Conservation (phyloP, 2,113 vertebrate genomes). For the Forbesichthys agassizii region DNA sequence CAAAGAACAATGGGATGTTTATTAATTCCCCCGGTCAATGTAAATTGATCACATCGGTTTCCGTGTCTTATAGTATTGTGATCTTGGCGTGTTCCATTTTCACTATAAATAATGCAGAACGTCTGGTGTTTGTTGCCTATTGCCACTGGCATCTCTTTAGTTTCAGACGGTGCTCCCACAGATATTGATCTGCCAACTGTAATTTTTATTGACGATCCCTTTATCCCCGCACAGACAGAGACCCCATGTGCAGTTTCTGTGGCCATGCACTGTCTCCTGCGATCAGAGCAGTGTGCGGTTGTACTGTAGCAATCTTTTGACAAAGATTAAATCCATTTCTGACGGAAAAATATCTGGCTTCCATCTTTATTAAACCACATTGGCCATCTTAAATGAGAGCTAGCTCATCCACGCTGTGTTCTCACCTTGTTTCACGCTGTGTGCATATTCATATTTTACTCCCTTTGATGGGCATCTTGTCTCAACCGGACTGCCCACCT, state of each 20-base stretch:
- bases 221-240: conserved; percentile 17
- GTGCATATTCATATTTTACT: background rate
- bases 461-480: conserved; percentile 35
- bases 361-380: conserved; percentile 26
- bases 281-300: background rate
- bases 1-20: background rate
- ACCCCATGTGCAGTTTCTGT: conserved; percentile 5
- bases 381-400: conserved; percentile 19
- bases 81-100: background rate
- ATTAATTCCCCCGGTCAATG: too few species aligned
- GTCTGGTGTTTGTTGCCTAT: conserved; percentile 13
- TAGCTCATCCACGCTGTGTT: conserved; percentile 11
- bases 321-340: background rate
- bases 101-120: background rate
- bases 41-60: too few species aligned
- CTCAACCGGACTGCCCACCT: conserved; percentile 45
- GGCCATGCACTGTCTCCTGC: background rate
- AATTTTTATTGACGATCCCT: conserved; percentile 46
- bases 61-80: too few species aligned
- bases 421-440: conserved; percentile 5
- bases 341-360: background rate
- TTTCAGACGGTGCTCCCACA: conserved; percentile 24
- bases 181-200: conserved; percentile 62
- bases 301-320: background rate
- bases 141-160: conserved; percentile 32